A percentile compares a stretch with the other conserved stretches of the same genome.
Conservation (phyloP, 2,113 vertebrate species). For the Solea senegalensis region DNA sequence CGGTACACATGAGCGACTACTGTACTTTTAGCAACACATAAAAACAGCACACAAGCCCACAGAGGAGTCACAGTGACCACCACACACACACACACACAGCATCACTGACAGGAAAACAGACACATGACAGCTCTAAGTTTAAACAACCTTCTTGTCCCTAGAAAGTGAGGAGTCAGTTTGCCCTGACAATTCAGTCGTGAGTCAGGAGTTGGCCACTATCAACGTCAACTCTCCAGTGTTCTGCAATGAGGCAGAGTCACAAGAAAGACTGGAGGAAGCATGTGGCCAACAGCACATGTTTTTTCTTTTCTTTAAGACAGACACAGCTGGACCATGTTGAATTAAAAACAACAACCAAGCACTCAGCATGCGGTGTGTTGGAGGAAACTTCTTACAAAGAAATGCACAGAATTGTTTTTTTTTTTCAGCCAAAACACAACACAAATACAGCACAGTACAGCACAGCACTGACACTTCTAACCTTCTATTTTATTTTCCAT, state of each 20-base stretch:
- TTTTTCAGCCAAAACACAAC: conserved; percentile 36
- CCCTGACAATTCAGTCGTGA: conserved; percentile 42
- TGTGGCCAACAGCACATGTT: conserved; percentile 28
- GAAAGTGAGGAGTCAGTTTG: conserved; percentile 1
- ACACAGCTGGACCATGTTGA: background rate
- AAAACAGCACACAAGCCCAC: conserved; percentile 19
- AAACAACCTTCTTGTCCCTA: conserved; percentile 1
- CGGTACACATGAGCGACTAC: conserved; percentile 43
- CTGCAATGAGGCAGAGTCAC: conserved; percentile 62
- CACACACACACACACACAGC: too few species aligned
- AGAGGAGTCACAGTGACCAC: too few species aligned
- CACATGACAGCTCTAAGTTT: background rate
- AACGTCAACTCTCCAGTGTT: conserved; percentile 54
- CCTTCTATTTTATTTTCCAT: conserved; percentile 88
- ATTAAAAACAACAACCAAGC: conserved; percentile 25
- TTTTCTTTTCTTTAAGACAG: background rate
- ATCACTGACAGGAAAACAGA: too few species aligned
- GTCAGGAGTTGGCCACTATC: conserved; percentile 60
- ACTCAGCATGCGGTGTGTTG: conserved; percentile 36
- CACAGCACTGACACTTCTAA: conserved; percentile 79
- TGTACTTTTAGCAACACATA: conserved; percentile 49
- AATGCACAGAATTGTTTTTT: conserved; percentile 18
- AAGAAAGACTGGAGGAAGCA: conserved; percentile 54
- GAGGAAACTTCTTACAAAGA: conserved; percentile 63
- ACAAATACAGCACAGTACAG: conserved; percentile 42